phyloP scores from a whole-genome alignment of 2,797 vertebrate species.

The Psittacula derbiana region DNA sequence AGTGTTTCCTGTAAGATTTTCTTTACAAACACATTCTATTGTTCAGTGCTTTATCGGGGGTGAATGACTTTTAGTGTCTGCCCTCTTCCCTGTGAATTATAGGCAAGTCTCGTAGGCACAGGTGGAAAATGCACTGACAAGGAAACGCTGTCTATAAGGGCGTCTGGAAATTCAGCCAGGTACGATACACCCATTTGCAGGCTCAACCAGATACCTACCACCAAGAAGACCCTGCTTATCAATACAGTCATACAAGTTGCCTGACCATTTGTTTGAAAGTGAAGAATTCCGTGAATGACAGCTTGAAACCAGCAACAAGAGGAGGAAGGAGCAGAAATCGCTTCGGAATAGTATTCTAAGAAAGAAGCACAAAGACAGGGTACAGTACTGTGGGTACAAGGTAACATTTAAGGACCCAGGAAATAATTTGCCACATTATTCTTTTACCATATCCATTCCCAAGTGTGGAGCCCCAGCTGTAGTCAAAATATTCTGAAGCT shows the following conservation, averaged over 20 bases:
- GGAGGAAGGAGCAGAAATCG: background rate
- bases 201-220: background rate
- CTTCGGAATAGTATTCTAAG: background rate
- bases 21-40: background rate
- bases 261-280: background rate
- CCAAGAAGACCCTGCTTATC: background rate
- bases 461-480: background rate
- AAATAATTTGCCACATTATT: background rate
- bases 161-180: background rate
- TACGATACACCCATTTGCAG: background rate
- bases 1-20: background rate
- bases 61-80: background rate
- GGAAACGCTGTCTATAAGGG: background rate
- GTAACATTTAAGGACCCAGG: background rate
- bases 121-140: background rate
- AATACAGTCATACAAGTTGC: background rate
- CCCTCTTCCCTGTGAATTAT: background rate
- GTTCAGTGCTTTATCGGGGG: background rate
- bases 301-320: background rate
- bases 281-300: background rate
- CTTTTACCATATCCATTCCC: background rate
- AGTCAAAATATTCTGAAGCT: background rate
- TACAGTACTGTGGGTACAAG: background rate
- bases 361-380: background rate
- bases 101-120: background rate